Conservation (phyloP, 2,113 vertebrate genomes). For the Pseudorhombus dupliciocellatus region DNA sequence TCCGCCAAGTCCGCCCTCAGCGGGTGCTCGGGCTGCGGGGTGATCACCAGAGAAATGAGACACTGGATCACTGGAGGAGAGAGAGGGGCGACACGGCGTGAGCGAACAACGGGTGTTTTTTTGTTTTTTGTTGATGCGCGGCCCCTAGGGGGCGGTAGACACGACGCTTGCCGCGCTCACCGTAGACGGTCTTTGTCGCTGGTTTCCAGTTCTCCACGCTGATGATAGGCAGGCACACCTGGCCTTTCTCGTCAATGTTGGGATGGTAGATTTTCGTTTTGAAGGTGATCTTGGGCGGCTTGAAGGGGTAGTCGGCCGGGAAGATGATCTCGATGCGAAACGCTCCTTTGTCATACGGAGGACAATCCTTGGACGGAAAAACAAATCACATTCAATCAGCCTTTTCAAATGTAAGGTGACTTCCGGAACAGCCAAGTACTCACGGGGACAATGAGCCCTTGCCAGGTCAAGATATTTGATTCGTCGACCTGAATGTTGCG, state of each 20-base stretch:
- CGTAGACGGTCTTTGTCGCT: slow-evolving; percentile 94
- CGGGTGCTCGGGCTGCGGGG: slow-evolving; percentile 94
- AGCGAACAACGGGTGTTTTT: too few relatives aligned
- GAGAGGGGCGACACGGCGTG: too few relatives aligned
- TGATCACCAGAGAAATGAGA: slow-evolving; percentile 93
- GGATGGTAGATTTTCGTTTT: slow-evolving; percentile 99
- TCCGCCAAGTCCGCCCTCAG: slow-evolving; percentile 97
- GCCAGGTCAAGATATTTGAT: slow-evolving; percentile 95
- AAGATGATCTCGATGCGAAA: slow-evolving; percentile 98
- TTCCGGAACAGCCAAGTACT: slow-evolving; percentile 73
- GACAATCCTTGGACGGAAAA: slow-evolving; percentile 82
- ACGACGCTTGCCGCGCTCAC: slow-evolving; percentile 69
- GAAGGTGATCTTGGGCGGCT: slow-evolving; percentile 98
- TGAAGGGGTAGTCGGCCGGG: slow-evolving; percentile 97
- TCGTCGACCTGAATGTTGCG: slow-evolving; percentile 96
- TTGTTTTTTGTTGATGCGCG: too few relatives aligned
- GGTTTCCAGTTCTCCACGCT: slow-evolving; percentile 99
- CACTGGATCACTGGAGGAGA: slow-evolving; percentile 88
- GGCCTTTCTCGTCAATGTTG: slow-evolving; percentile 98
- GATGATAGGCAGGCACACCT: slow-evolving; percentile 97
- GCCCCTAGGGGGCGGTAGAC: background rate
- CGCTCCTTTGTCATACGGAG: slow-evolving; percentile 97
- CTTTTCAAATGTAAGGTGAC: too few relatives aligned
- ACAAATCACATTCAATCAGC: background rate
- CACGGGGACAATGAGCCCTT: slow-evolving; percentile 97